Conservation (phyloP, 2,797 vertebrate species). For the Hapalemur alaotrensis region DNA sequence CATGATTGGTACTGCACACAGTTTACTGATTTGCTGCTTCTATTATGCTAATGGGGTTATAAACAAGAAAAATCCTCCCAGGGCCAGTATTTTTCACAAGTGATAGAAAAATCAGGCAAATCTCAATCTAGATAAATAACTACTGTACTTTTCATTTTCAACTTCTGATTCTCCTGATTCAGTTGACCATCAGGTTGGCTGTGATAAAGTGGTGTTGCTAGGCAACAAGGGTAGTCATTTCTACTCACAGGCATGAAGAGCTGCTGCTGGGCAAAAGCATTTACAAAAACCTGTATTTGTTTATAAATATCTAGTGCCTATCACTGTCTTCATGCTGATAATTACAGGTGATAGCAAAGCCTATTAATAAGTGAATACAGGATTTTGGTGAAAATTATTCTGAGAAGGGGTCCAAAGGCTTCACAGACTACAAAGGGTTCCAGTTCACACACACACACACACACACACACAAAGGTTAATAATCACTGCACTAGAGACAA, state of each 20-base stretch:
- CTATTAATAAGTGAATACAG: constrained; percentile 42
- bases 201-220: constrained; percentile 29
- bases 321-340: not conserved
- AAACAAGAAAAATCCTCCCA: constrained; percentile 29
- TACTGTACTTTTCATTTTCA: constrained; percentile 43
- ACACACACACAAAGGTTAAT: not conserved
- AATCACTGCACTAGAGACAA: not conserved
- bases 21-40: not conserved
- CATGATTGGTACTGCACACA: not conserved
- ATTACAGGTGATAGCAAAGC: constrained; percentile 34
- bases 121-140: constrained; percentile 29
- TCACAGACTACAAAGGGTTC: not conserved
- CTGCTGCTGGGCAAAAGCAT: not conserved
- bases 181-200: not conserved
- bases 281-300: constrained; percentile 56
- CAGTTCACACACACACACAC: not conserved
- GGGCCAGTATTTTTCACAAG: not conserved
- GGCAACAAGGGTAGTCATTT: constrained; percentile 35
- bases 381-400: constrained; percentile 38
- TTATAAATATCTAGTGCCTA: constrained; percentile 47
- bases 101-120: constrained; percentile 9
- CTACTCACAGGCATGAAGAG: not conserved
- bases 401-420: not conserved
- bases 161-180: constrained; percentile 41
- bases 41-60: constrained; percentile 26